Conservation (phyloP, 2,113 vertebrate species). For the Psophia crepitans region DNA sequence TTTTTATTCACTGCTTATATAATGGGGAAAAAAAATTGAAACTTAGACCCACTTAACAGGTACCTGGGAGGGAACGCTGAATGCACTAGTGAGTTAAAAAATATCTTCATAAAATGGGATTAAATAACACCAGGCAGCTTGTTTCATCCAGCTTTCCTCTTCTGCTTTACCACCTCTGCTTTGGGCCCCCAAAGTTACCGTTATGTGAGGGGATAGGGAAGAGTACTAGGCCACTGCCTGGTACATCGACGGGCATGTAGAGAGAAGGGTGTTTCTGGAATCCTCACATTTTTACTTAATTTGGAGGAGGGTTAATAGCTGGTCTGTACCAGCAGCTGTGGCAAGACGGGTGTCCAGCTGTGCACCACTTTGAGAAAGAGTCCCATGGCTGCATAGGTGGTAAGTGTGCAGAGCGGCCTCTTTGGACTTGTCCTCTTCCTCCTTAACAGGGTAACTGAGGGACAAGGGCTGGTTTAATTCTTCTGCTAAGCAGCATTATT, state of each 20-base stretch:
- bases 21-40: not conserved
- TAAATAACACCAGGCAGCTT: not conserved
- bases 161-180: not conserved
- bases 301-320: no score
- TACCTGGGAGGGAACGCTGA: not conserved
- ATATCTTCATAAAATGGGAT: not conserved
- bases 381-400: no score
- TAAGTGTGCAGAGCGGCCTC: no score
- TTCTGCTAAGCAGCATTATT: no score
- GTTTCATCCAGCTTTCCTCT: not conserved
- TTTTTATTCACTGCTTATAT: not conserved
- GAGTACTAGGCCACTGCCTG: not conserved
- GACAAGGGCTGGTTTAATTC: no score
- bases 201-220: fast-evolving
- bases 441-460: no score
- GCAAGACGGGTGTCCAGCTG: no score
- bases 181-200: not conserved
- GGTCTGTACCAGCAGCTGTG: no score
- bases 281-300: no score
- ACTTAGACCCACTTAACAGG: not conserved
- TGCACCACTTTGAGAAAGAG: no score
- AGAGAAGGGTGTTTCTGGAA: no score
- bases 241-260: fast-evolving
- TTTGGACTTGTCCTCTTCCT: no score
- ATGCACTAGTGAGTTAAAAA: not conserved